Conservation (phyloP, 1,140 invertebrate genomes). For the Drosophila nigrodunni region DNA sequence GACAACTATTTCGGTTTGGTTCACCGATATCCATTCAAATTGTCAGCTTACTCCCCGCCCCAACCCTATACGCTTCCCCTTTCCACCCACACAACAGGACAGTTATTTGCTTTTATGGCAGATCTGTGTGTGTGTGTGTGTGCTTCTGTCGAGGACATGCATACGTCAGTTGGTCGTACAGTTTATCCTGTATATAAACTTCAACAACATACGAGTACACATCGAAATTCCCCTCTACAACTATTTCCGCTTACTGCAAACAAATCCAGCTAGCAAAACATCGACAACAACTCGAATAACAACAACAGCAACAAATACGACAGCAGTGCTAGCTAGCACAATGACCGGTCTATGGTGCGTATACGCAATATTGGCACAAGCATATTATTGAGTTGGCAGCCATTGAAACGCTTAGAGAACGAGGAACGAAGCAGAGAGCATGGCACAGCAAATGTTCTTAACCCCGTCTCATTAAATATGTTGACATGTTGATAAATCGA, state of each 20-base stretch:
- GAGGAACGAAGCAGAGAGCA: conserved; percentile 1
- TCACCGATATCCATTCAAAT: conserved; percentile 56
- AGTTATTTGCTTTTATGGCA: conserved; percentile 81
- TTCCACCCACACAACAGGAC: conserved; percentile 42
- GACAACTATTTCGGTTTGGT: conserved; percentile 66
- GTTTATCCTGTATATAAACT: conserved; percentile 80
- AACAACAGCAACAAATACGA: conserved; percentile 31
- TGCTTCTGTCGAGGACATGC: conserved; percentile 55
- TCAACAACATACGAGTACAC: conserved; percentile 66
- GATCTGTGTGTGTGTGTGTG: conserved; percentile 35
- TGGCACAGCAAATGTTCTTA: conserved; percentile 65
- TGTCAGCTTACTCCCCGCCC: conserved; percentile 14
- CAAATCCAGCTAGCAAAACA: conserved; percentile 76
- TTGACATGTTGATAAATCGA: conserved; percentile 82
- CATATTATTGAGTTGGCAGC: conserved; percentile 73
- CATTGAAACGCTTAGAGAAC: conserved; percentile 37
- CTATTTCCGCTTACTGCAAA: conserved; percentile 80
- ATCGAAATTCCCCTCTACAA: conserved; percentile 56
- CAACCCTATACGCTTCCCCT: background rate
- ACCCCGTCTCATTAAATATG: conserved; percentile 78
- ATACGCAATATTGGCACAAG: conserved; percentile 77
- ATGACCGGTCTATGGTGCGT: conserved; percentile 61
- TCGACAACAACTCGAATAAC: conserved; percentile 24
- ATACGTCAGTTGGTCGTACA: conserved; percentile 77
- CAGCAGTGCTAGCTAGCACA: conserved; percentile 45